Conservation (phyloP, 1,140 invertebrate genomes). For the Scaptomyza graminum region DNA sequence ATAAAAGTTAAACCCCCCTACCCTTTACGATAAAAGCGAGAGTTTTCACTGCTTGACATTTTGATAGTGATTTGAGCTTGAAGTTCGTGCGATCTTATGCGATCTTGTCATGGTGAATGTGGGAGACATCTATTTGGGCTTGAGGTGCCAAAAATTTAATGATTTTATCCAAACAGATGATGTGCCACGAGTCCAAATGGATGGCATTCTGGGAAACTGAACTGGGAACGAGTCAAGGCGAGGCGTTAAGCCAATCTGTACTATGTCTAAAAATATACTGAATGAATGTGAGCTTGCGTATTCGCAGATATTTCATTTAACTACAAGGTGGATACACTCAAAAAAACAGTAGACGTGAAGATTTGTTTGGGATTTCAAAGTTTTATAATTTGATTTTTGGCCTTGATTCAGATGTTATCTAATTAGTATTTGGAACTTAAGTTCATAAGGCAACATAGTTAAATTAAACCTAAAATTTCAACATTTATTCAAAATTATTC, state of each 20-base stretch:
- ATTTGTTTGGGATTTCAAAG: too few relatives aligned
- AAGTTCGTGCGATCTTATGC: too few relatives aligned
- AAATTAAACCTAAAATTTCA: too few relatives aligned
- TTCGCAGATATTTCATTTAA: neutral
- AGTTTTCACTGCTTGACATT: conserved; percentile 41
- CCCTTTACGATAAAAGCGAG: conserved; percentile 56
- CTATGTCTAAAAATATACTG: neutral
- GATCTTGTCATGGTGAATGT: neutral
- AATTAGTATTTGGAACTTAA: too few relatives aligned
- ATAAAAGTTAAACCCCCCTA: conserved; percentile 42
- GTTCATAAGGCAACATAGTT: too few relatives aligned
- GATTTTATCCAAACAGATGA: neutral
- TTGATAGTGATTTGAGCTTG: conserved; percentile 46
- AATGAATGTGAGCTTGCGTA: neutral
- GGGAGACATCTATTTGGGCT: neutral
- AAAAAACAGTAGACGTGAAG: too few relatives aligned
- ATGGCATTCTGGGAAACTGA: neutral
- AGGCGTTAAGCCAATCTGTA: conserved; percentile 7
- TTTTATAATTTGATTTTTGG: too few relatives aligned
- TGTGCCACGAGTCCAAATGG: conserved; percentile 10
- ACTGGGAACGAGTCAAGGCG: conserved; percentile 12
- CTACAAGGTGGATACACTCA: too few relatives aligned
- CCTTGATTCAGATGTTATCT: too few relatives aligned
- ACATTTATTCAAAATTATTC: neutral
- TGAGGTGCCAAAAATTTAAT: conserved; percentile 1